These are phyloP conservation scores for Hylia prasina DNA, from an alignment of 2,113 vertebrate species.

Conservation along the genomic window DNA sequence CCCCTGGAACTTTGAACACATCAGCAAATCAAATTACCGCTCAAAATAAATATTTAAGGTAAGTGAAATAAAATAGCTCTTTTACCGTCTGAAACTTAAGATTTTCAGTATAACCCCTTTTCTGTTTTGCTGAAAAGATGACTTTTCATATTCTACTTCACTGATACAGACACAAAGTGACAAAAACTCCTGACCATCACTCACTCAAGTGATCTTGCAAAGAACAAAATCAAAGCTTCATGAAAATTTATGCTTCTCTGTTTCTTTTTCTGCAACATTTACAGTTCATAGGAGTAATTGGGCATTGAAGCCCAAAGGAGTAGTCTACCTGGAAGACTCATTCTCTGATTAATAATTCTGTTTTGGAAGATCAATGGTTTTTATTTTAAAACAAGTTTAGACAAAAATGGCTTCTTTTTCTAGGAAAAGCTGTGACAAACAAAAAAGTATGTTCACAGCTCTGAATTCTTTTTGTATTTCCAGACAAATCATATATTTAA, in stretches of 20 bases:
- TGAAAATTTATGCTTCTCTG: neutral
- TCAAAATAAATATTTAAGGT: neutral
- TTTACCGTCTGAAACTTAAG: neutral
- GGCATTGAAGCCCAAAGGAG: neutral
- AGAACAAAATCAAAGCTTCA: neutral
- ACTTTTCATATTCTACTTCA: neutral
- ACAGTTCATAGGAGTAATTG: neutral
- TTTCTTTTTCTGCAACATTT: neutral
- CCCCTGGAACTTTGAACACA: fast-evolving
- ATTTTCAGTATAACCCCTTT: neutral
- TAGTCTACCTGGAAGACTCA: neutral
- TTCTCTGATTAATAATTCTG: neutral
- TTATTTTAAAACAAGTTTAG: neutral
- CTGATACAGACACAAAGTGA: neutral
- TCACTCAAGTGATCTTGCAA: neutral
- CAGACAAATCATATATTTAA: neutral
- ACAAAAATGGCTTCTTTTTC: neutral
- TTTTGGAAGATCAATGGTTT: neutral
- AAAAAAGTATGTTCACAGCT: neutral
- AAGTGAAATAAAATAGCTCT: neutral
- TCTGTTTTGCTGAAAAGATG: neutral
- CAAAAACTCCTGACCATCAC: neutral
- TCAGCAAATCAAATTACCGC: neutral
- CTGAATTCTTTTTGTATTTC: neutral
- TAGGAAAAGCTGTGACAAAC: neutral